Evolutionary conservation across 2,888 invertebrate species (phyloP).

Genomic region (Tuta absoluta): DNA sequence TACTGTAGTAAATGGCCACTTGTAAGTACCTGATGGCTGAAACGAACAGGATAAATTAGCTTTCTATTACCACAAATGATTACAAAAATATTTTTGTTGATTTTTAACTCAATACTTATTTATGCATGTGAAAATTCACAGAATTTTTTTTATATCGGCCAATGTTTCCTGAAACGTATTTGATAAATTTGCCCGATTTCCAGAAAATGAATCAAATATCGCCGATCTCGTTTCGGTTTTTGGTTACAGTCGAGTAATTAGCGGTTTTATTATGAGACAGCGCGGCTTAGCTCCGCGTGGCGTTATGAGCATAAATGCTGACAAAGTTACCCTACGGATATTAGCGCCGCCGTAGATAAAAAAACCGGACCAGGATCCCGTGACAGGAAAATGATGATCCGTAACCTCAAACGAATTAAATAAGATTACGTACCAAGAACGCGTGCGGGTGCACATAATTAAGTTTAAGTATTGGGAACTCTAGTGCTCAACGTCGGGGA

Average conservation of each 20-base stretch:
- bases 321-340: not conserved
- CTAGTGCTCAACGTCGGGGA: no score
- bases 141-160: not conserved
- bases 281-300: constrained; percentile 52
- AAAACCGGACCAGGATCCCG: not conserved
- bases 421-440: no score
- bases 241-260: constrained; percentile 37
- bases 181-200: constrained; percentile 35
- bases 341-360: not conserved
- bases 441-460: no score
- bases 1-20: no score
- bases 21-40: no score
- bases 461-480: no score
- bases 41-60: no score
- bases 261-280: constrained; percentile 55
- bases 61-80: no score
- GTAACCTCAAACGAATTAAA: no score
- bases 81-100: no score
- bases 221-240: constrained; percentile 38
- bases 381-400: no score
- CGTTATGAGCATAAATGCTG: constrained; percentile 61
- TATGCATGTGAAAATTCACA: not conserved
- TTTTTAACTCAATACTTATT: no score
- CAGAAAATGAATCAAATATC: constrained; percentile 64
- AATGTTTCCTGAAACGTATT: not conserved